These are phyloP conservation scores for Ptyas mucosa DNA, from an alignment of 2,113 vertebrate species.

Conservation along the genomic window DNA sequence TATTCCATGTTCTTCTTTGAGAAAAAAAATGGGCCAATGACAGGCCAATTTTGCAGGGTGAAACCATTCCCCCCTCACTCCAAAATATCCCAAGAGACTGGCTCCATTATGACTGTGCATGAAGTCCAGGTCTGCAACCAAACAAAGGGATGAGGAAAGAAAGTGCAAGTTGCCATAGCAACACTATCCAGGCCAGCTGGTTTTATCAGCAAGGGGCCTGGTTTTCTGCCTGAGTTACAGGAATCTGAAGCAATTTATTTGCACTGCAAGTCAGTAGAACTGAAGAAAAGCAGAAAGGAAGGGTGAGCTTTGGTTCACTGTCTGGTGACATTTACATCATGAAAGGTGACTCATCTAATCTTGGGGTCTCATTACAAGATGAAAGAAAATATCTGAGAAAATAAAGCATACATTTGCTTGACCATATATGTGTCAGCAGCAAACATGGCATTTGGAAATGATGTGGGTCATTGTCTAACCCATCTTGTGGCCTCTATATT, in stretches of 20 bases:
- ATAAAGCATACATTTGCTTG: background rate
- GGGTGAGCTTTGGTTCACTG: background rate
- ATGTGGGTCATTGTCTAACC: background rate
- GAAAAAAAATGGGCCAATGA: conserved; percentile 60
- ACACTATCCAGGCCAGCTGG: conserved; percentile 68
- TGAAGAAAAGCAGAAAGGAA: conserved; percentile 30
- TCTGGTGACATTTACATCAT: conserved; percentile 16
- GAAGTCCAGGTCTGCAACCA: conserved; percentile 71
- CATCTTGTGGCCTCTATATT: background rate
- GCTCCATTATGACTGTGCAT: conserved; percentile 70
- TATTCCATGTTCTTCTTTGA: conserved; percentile 52
- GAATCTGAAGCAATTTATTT: conserved; percentile 71
- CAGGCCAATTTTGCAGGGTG: conserved; percentile 55
- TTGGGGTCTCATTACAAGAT: background rate
- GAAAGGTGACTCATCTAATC: conserved; percentile 19
- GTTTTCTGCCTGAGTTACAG: conserved; percentile 70
- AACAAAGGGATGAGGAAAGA: conserved; percentile 76
- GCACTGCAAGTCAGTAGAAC: conserved; percentile 51
- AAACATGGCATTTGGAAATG: background rate
- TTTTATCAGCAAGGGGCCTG: conserved; percentile 74
- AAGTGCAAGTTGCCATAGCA: conserved; percentile 74
- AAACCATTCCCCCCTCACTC: conserved; percentile 66
- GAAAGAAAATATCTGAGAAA: background rate
- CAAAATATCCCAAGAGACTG: conserved; percentile 62
- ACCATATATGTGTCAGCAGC: background rate